Base-by-base conservation (phyloP, 2,797 vertebrate genomes). In the Scomberomorus guttatus region DNA sequence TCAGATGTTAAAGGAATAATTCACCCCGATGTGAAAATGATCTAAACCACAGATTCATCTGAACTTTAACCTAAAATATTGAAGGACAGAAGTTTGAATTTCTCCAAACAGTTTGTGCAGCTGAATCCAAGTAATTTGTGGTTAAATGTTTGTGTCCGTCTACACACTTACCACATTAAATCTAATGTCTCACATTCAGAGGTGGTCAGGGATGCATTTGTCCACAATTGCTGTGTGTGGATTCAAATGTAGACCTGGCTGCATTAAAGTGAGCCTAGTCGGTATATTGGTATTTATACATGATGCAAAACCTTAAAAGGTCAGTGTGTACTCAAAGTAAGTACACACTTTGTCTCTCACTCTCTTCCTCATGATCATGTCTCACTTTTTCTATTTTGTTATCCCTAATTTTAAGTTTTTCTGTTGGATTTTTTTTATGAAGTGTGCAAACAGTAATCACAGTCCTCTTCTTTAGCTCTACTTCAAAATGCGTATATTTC, bases 381-480 rank as follows among this genome's bases (percentile, higher is more conserved):
- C 46, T n/a, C 46, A 0, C 6, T 42, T 42, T 42, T 55, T 6
- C 5, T 22, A 11, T 32, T 25, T 58, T 46, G 15, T 17, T 46
- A 46, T 46, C 44, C 42, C 34, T 29, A 29, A 37, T 37, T 37
- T 37, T 6, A 34, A 2, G 6, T 8, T 34, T 54, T 55, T 56
- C 32, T 25, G 10, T 8, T 1, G 32, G 32, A 39, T 39, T 39
- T 39, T 12, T 34, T 39, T 39, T 39, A 39, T 39, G 6, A 48
- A 18, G 46, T 48, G 46, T 48, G 46, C 6, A 48, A 48, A 48
- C 2, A 18, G 6, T 50, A 50, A 32, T 46, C 24, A 17, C 18
- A 27, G 69, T 27, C 32, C 11, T 72, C 17, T 61, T 46, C 54
- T 57, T 46, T 46, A n/a, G 52, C 52, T 46, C 24, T 18, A 44